A percentile compares a stretch with the other conserved stretches of the same genome.
Evolutionary conservation across 30 jellyfish, hydroid and myxozoan species (phyloP).

Genomic region (Clytia hemisphaerica): DNA sequence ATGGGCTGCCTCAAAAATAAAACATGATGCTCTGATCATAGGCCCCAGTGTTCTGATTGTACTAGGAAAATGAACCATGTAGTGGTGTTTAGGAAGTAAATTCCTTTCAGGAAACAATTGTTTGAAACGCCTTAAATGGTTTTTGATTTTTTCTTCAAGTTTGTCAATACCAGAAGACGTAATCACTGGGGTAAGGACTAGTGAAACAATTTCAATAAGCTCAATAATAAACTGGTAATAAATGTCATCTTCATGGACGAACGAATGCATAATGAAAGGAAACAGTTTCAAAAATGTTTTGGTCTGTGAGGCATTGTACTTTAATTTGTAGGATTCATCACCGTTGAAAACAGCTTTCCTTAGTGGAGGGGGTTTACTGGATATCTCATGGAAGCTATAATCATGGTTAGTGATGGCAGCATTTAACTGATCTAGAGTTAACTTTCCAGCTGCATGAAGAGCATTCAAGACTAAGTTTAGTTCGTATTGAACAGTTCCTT

Average conservation of each 20-base stretch:
- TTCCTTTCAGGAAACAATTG: neutral
- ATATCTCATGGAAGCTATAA: constrained; percentile 2
- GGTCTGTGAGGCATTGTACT: constrained; percentile 21
- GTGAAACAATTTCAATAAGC: neutral
- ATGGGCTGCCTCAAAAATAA: constrained; percentile 9
- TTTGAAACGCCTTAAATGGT: constrained; percentile 11
- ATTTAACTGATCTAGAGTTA: neutral
- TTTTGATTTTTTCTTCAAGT: neutral
- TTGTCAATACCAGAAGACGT: neutral
- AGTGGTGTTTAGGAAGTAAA: constrained; percentile 16
- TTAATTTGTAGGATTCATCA: constrained; percentile 13
- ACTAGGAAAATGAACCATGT: constrained; percentile 24
- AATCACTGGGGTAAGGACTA: constrained; percentile 5
- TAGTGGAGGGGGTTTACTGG: constrained; percentile 8
- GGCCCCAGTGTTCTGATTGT: constrained; percentile 5
- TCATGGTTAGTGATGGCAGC: neutral
- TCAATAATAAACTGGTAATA: neutral
- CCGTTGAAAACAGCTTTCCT: constrained; percentile 17
- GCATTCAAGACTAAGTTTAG: neutral
- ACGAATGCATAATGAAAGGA: neutral
- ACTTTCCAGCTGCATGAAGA: neutral
- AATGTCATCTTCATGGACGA: neutral
- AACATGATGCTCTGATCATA: constrained; percentile 11
- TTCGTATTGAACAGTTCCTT: constrained; percentile 20
- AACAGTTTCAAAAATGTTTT: neutral